A percentile compares a stretch with the other conserved stretches of the same genome.
phyloP scores from a whole-genome alignment of 2,888 invertebrate species.

The Copidosoma aretas region DNA sequence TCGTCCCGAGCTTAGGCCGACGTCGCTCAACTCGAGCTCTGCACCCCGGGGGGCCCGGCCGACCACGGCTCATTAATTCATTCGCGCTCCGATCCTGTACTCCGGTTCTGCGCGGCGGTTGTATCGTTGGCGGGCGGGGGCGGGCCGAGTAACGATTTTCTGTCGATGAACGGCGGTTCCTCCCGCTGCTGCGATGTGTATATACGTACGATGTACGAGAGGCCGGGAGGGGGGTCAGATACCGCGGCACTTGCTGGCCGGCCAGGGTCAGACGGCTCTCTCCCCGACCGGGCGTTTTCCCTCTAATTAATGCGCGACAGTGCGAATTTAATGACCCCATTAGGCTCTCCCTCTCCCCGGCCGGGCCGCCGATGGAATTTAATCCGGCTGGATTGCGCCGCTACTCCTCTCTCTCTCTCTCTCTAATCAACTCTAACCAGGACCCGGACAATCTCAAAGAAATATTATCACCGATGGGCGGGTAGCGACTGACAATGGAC shows the following conservation, averaged over 20 bases:
- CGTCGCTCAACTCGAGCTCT: too few species aligned
- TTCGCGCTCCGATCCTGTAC: conserved; percentile 21
- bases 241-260: neutral
- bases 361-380: conserved; percentile 32
- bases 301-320: conserved; percentile 35
- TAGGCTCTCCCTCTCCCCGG: too few species aligned
- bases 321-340: conserved; percentile 33
- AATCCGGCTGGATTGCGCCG: conserved; percentile 30
- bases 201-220: too few species aligned
- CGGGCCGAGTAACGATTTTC: conserved; percentile 40
- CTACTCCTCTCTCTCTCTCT: neutral
- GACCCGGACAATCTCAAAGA: too few species aligned
- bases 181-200: too few species aligned
- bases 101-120: too few species aligned
- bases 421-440: neutral
- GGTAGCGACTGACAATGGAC: too few species aligned
- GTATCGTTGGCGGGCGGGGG: neutral
- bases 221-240: neutral
- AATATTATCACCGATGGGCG: too few species aligned
- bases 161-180: conserved; percentile 31
- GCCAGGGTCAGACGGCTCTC: neutral
- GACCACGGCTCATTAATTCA: conserved; percentile 36
- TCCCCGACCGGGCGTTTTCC: conserved; percentile 23
- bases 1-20: too few species aligned
- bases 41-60: too few species aligned